Conservation (phyloP, 2,113 vertebrate genomes). For the Xiphorhynchus elegans region DNA sequence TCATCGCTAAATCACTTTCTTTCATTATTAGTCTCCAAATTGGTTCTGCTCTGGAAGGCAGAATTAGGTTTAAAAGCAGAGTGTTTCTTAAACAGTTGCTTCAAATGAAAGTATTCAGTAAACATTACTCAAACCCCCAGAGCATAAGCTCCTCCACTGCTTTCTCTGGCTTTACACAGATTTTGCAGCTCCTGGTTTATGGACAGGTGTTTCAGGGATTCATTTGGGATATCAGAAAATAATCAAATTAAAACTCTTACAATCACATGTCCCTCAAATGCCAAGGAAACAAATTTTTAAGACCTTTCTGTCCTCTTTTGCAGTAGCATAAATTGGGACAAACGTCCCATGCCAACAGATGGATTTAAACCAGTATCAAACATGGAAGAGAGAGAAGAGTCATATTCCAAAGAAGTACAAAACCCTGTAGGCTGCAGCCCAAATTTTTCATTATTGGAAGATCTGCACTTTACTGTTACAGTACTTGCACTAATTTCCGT, state of each 20-base stretch:
- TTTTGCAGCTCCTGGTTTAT: conserved; percentile 19
- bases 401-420: background rate
- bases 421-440: background rate
- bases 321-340: background rate
- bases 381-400: background rate
- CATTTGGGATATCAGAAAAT: conserved; percentile 12
- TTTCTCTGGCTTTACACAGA: conserved; percentile 29
- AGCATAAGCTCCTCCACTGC: conserved; percentile 26
- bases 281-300: background rate
- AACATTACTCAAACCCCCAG: conserved; percentile 27
- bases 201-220: conserved; percentile 16
- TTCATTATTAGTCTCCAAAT: conserved; percentile 58
- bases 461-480: background rate
- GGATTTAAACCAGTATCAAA: background rate
- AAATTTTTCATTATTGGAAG: background rate
- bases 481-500: background rate
- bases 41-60: conserved; percentile 54
- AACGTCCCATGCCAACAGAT: background rate
- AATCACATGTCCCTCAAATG: background rate
- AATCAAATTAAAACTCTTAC: conserved; percentile 18
- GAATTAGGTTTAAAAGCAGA: conserved; percentile 49
- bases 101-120: conserved; percentile 45
- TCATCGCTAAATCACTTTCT: conserved; percentile 62
- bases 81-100: background rate
- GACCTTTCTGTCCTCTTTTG: background rate